Percentiles rank a stretch among this genome's conserved stretches.
These are phyloP conservation scores for Anniella stebbinsi DNA, from an alignment of 2,797 vertebrate species.

Conservation along the genomic window DNA sequence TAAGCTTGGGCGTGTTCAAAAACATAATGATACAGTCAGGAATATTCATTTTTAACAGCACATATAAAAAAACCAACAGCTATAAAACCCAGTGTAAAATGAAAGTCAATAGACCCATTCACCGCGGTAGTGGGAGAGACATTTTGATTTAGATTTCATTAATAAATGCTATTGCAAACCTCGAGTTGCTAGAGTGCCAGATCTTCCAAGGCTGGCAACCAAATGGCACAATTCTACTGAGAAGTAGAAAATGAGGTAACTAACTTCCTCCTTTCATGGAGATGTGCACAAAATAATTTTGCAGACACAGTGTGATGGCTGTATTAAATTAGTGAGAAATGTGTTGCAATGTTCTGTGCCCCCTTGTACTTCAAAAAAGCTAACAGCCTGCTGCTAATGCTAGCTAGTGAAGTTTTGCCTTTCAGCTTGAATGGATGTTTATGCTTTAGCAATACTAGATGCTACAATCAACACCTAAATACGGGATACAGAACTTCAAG, in stretches of 20 bases:
- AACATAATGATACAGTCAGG: constrained; percentile 7
- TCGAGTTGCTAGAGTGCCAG: background rate
- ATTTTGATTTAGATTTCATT: constrained; percentile 37
- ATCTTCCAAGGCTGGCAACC: constrained; percentile 1
- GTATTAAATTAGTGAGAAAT: background rate
- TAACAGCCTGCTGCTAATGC: background rate
- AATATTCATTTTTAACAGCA: constrained; percentile 26
- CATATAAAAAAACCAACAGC: constrained; percentile 23
- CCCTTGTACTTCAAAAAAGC: background rate
- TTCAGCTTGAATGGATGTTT: background rate
- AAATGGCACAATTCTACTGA: constrained; percentile 3
- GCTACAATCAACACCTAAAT: background rate
- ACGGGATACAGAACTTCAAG: no score
- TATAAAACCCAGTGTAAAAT: constrained; percentile 30
- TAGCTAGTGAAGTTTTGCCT: background rate
- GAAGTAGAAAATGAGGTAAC: background rate
- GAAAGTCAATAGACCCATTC: constrained; percentile 23
- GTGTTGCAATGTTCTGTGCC: background rate
- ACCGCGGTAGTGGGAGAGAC: constrained; percentile 17
- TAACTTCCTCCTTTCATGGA: constrained; percentile 1
- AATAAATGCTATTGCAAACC: constrained; percentile 19
- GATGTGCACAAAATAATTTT: constrained; percentile 24
- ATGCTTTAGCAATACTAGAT: background rate
- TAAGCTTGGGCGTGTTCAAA: background rate
- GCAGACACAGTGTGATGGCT: constrained; percentile 7